Evolutionary conservation across 2,888 invertebrate genomes (phyloP).

Genomic region (Apodemia hepburni): DNA sequence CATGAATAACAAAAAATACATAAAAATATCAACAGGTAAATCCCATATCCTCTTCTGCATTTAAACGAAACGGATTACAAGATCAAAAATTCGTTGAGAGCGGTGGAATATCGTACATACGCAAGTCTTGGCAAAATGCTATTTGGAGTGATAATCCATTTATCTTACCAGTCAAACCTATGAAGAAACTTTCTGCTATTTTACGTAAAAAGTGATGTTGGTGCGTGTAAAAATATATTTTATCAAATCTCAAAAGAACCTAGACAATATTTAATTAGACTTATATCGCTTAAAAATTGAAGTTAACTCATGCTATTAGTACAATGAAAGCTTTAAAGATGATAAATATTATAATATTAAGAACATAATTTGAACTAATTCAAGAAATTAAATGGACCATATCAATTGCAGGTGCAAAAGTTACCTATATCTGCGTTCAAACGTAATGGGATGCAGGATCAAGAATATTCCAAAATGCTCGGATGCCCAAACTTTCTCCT

Average conservation of each 20-base stretch:
- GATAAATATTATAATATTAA: background rate
- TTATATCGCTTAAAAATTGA: no score
- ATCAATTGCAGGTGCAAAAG: constrained; percentile 65
- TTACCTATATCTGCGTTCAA: constrained; percentile 68
- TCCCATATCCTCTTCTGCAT: constrained; percentile 58
- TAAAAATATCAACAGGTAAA: constrained; percentile 47
- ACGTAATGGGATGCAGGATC: constrained; percentile 72
- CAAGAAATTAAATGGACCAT: constrained; percentile 41
- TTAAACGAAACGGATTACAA: constrained; percentile 68
- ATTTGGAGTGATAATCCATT: constrained; percentile 51
- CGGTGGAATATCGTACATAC: constrained; percentile 60
- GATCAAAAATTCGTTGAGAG: constrained; percentile 59
- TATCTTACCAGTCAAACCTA: constrained; percentile 49
- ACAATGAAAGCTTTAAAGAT: background rate
- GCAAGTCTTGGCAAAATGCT: constrained; percentile 56
- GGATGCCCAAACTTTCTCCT: constrained; percentile 61
- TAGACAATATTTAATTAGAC: no score
- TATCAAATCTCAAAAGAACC: constrained; percentile 21
- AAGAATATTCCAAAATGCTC: constrained; percentile 60
- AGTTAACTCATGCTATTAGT: background rate
- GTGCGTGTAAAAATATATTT: constrained; percentile 43
- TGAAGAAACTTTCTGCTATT: constrained; percentile 55
- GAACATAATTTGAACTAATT: background rate
- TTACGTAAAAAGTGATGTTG: constrained; percentile 43
- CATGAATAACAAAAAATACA: constrained; percentile 24